These are phyloP conservation scores for Drosophila trapezifrons DNA, from an alignment of 1,140 invertebrate species.

Conservation along the genomic window DNA sequence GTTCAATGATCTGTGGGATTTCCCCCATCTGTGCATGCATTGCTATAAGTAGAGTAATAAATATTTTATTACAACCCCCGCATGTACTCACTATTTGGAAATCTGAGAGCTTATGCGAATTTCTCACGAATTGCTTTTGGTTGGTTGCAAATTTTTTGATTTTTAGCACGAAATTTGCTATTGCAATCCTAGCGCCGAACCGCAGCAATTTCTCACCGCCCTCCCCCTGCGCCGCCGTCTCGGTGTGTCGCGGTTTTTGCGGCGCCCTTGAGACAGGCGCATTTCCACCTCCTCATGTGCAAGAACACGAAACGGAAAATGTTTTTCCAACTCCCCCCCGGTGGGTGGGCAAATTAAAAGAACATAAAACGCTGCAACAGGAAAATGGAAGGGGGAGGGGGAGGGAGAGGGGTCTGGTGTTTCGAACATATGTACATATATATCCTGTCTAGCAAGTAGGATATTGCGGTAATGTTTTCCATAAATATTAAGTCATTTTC, in stretches of 20 bases:
- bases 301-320: slow-evolving; percentile 12
- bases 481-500: slow-evolving; percentile 57
- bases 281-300: not conserved
- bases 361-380: slow-evolving; percentile 46
- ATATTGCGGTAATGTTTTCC: slow-evolving; percentile 55
- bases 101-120: slow-evolving; percentile 41
- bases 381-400: not conserved
- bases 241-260: slow-evolving; percentile 48
- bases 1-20: slow-evolving; percentile 35
- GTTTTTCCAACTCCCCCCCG: not conserved
- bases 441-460: slow-evolving; percentile 40
- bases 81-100: slow-evolving; percentile 5
- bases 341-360: slow-evolving; percentile 48
- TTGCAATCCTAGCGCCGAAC: slow-evolving; percentile 30
- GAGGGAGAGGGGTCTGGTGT: not conserved
- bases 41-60: slow-evolving; percentile 41
- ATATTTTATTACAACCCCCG: slow-evolving; percentile 36
- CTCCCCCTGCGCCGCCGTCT: not conserved
- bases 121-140: slow-evolving; percentile 37
- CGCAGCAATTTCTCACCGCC: slow-evolving; percentile 15
- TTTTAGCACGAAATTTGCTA: slow-evolving; percentile 37
- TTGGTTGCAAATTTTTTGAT: slow-evolving; percentile 16
- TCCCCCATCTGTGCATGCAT: slow-evolving; percentile 21
- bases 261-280: slow-evolving; percentile 50
- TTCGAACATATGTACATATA: not conserved